Base-by-base conservation (phyloP, 2,113 vertebrate genomes). In the Upupa epops region DNA sequence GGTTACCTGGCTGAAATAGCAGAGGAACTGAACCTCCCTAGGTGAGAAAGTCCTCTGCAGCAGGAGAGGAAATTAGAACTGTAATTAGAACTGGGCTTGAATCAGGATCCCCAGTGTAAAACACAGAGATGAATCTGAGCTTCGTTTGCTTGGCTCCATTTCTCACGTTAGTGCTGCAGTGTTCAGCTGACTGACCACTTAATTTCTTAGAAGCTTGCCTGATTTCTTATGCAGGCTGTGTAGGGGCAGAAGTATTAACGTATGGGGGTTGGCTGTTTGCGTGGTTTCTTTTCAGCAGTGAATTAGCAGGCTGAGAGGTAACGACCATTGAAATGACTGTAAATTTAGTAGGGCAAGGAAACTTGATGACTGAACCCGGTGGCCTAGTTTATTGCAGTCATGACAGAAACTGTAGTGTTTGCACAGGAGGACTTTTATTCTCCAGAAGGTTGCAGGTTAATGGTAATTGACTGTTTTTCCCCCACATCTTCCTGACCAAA, bases 311-410 rank as follows among this genome's bases (percentile, higher is more conserved):
- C 61, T 55, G 86, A 70, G 74, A 87, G 85, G 71, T 71, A 88
- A 13, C 45, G 79, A 88, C 88, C 89, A 92, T 72, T 95, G 81
- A 90, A 94, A 93, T 54, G 59, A 83, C 85, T 93, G 87, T 90
- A 79, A 94, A 63, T 89, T 95, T 96, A 95, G 83, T 94, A 96
- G 96, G 95, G 95, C 95, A 96, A 68, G 87, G 95, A 95, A 96
- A 97, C 79, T 79, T 96, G 92, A 96, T 90, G 93, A 92, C 59
- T 89, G 79, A 83, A 90, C 85, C 31, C 60, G 40, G 59, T 92
- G 83, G 70, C 74, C 94, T 95, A 63, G 72, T 88, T 96, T 93
- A 95, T 95, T 95, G 72, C 91, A 89, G 69, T 89, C 59, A 56
- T 78, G 91, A 92, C 89, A 96, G 83, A 95, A 96, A 92, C 93